phyloP scores from a whole-genome alignment of 2,113 vertebrate genomes.

The Phycodurus eques region DNA sequence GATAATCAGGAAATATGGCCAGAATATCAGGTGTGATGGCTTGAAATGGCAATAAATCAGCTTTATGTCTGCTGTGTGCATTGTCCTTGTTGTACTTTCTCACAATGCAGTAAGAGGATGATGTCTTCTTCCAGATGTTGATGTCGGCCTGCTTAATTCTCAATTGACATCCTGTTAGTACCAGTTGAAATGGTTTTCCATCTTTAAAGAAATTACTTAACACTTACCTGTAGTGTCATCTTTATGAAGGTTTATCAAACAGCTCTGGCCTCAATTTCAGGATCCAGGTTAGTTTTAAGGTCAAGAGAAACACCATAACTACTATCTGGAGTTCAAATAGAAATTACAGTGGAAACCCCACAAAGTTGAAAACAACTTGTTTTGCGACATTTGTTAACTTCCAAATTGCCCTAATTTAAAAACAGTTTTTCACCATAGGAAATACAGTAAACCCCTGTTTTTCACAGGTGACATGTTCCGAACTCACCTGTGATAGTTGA shows the following conservation, averaged over 20 bases:
- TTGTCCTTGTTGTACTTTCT: conserved; percentile 32
- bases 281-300: background rate
- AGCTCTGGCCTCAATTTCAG: background rate
- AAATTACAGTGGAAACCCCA: no score
- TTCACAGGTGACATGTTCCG: no score
- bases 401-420: no score
- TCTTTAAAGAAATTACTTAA: background rate
- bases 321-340: no score
- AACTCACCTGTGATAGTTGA: no score
- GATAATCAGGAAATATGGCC: conserved; percentile 51
- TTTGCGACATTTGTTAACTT: no score
- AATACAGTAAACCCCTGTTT: no score
- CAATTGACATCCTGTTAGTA: background rate
- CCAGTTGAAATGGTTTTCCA: conserved; percentile 21
- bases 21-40: conserved; percentile 51
- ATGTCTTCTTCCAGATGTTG: background rate
- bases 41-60: conserved; percentile 52
- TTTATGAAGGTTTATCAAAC: background rate
- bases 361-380: no score
- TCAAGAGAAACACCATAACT: no score
- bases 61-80: conserved; percentile 22
- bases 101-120: conserved; percentile 11
- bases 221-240: background rate
- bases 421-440: no score
- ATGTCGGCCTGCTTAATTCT: background rate